A percentile compares a stretch with the other conserved stretches of the same genome.
These are phyloP conservation scores for Neogale vison DNA, from an alignment of 2,113 vertebrate species.

Conservation along the genomic window DNA sequence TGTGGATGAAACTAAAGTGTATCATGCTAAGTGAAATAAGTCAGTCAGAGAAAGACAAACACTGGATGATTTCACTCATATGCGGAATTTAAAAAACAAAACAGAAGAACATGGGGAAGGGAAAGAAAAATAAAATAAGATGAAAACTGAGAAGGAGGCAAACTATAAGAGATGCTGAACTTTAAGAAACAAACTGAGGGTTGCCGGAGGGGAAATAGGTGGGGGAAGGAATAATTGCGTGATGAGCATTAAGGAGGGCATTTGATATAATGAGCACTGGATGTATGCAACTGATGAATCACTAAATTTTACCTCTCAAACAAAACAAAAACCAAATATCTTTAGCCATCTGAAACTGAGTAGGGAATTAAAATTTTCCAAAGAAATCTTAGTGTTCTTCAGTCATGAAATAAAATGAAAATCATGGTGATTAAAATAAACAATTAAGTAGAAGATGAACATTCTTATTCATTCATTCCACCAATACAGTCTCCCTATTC, in stretches of 20 bases:
- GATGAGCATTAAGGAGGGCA: background rate
- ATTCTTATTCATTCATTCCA: background rate
- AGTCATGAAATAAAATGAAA: constrained; percentile 17
- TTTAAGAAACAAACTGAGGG: background rate
- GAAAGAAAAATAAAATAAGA: background rate
- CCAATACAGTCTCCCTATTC: background rate
- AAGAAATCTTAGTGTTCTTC: background rate
- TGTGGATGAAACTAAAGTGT: background rate
- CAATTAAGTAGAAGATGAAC: background rate
- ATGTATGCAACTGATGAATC: background rate
- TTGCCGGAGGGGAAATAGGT: background rate
- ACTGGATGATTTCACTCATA: background rate
- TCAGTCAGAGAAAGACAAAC: background rate
- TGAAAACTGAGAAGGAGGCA: background rate
- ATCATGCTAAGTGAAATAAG: background rate
- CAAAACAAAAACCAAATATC: background rate
- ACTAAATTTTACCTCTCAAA: background rate
- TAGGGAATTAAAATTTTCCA: background rate
- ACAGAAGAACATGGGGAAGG: background rate
- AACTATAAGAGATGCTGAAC: background rate
- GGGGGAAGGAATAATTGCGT: background rate
- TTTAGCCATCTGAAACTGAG: background rate
- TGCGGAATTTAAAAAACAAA: background rate
- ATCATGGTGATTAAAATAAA: background rate
- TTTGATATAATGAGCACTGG: background rate